These are phyloP conservation scores for Hippocampus comes DNA, from an alignment of 2,113 vertebrate genomes.

Conservation along the genomic window DNA sequence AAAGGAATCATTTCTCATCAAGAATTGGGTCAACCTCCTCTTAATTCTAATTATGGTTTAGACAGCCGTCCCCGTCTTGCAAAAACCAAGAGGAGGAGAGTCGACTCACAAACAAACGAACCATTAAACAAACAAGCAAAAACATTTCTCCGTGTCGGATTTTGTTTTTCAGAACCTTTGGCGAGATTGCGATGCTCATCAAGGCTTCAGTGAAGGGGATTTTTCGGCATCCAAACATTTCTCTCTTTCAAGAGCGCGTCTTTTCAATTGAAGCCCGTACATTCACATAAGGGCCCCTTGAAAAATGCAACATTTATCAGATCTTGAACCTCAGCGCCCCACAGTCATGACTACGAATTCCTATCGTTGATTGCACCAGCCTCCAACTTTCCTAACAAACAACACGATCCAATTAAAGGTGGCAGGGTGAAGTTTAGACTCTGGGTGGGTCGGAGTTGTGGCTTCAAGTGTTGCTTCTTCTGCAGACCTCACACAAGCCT, in stretches of 20 bases:
- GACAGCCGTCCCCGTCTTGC: not conserved
- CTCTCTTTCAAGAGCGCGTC: conserved; percentile 35
- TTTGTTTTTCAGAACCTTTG: conserved; percentile 32
- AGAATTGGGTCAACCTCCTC: not conserved
- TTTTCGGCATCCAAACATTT: conserved; percentile 50
- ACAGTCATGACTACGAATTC: not conserved
- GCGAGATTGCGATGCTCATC: too few relatives aligned
- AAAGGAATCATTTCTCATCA: too few relatives aligned
- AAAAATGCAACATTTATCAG: conserved; percentile 40
- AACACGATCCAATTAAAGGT: not conserved
- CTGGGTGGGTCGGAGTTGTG: not conserved
- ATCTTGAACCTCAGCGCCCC: conserved; percentile 10
- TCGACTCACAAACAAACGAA: conserved; percentile 40
- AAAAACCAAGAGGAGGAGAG: conserved; percentile 27
- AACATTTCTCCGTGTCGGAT: conserved; percentile 45
- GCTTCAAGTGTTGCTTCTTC: conserved; percentile 8
- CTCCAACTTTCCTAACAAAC: conserved; percentile 2
- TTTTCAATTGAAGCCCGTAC: conserved; percentile 54
- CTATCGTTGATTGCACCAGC: not conserved
- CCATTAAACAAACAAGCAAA: conserved; percentile 17
- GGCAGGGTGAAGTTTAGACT: conserved; percentile 2
- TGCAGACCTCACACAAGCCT: conserved; percentile 31
- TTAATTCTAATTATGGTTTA: conserved; percentile 49
- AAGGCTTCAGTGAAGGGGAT: conserved; percentile 52
- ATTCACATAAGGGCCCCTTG: conserved; percentile 34